A percentile compares a stretch with the other conserved stretches of the same genome.
phyloP scores from a whole-genome alignment of 2,113 vertebrate species.

The Pygoscelis antarcticus region DNA sequence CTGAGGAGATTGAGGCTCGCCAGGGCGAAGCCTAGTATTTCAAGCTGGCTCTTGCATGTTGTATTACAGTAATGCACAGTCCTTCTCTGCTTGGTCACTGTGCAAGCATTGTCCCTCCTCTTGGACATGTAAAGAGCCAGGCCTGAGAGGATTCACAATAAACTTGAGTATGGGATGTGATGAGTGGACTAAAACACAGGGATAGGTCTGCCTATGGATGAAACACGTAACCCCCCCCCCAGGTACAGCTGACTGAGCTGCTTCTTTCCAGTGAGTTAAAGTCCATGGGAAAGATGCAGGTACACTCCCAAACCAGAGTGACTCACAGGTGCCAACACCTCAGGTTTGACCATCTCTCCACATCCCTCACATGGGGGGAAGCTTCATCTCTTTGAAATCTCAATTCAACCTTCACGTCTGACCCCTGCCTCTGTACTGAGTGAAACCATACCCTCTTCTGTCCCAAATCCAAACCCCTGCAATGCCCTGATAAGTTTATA shows the following conservation, averaged over 20 bases:
- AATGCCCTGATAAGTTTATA: neutral
- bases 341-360: neutral
- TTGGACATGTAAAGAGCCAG: neutral
- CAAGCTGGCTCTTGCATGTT: neutral
- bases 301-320: neutral
- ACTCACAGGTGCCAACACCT: rapidly evolving
- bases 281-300: neutral
- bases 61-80: neutral
- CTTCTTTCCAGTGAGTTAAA: neutral
- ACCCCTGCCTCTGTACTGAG: neutral
- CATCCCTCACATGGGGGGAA: neutral
- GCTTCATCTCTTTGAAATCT: neutral
- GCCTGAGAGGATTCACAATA: neutral
- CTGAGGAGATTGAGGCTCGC: neutral
- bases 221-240: neutral
- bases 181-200: neutral
- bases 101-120: neutral
- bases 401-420: neutral
- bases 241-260: neutral
- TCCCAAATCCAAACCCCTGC: neutral
- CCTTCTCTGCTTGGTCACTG: rapidly evolving
- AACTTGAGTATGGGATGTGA: neutral
- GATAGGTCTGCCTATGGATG: neutral
- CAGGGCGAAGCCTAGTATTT: neutral
- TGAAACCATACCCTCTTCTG: neutral